Evolutionary conservation across 2,888 invertebrate genomes (phyloP).

Genomic region (Heterodera filipjevi): DNA sequence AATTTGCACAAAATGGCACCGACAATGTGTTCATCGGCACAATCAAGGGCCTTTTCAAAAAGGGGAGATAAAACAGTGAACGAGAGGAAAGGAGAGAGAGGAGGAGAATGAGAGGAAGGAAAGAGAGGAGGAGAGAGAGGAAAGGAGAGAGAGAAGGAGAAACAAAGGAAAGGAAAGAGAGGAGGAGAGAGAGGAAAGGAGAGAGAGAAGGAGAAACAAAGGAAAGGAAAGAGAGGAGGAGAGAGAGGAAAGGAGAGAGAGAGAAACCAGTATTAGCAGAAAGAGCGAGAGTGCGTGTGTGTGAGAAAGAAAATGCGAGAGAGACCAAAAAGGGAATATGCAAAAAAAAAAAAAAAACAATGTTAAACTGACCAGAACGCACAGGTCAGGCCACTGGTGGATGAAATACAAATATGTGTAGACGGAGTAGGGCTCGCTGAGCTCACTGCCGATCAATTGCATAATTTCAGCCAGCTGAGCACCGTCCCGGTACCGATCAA

Average conservation of each 20-base stretch:
- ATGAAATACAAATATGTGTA: constrained; percentile 99
- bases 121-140: no score
- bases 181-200: no score
- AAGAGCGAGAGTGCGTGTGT: no score
- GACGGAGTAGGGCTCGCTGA: constrained; percentile 99
- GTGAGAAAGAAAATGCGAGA: constrained; percentile 73
- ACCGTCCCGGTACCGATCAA: constrained; percentile 81
- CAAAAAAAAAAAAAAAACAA: constrained; percentile 43
- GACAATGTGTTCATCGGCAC: constrained; percentile 70
- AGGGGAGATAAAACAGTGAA: not conserved
- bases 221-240: no score
- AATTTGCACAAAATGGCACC: constrained; percentile 99
- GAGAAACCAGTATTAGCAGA: no score
- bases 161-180: no score
- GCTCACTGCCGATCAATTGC: constrained; percentile 85
- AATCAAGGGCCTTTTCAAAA: constrained; percentile 26
- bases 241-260: no score
- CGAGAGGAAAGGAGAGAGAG: no score
- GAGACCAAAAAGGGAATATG: constrained; percentile 37
- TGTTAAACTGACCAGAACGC: constrained; percentile 77
- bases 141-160: no score
- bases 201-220: no score
- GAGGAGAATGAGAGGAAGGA: no score
- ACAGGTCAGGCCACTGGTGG: constrained; percentile 98
- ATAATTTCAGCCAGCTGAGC: constrained; percentile 98